Base-by-base conservation (phyloP, 2,113 vertebrate genomes). In the Mugil cephalus region DNA sequence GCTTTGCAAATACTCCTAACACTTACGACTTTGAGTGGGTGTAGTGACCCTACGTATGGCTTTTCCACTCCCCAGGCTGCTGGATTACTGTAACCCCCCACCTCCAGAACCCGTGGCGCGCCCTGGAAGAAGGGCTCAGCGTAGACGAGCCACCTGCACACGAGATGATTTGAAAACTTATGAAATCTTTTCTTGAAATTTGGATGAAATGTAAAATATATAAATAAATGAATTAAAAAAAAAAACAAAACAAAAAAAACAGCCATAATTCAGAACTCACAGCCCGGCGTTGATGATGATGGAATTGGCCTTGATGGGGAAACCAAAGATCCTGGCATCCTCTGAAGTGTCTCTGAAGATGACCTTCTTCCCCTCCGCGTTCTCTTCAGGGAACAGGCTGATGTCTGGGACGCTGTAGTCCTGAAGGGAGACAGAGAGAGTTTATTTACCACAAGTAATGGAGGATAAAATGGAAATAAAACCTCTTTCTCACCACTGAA, bases 61-160 rank as follows among this genome's bases (percentile, higher is more conserved):
- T 95, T 86, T 38, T 94, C 93, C 7, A 95, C 93, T 9, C 96
- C 95, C 97, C 96, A 99, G 8, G 95, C 91, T n/a, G 94, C 94
- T 12, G 94, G 92, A 65, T 46, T 97, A 36, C 94, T 50, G 58
- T 96, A 98, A 0, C 97, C 94, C 0, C 98, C 98, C 0, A 97
- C 95, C 87, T 99, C 98, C 85, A 99, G 82, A 38, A 98, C 92
- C 0, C 93, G 95, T 1, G 96, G 96, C 2, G 88, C 79, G 0
- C 95, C 97, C 1, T 97, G 94, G 1, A 98, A 98, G 91, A 94
- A 97, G 18, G 97, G 96, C 53, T 97, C 94, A 0, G 94, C 92
- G 46, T 94, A 99, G 15, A 99, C 88, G 40, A 99, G 89, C 97
- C 98, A 99, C 47, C 97, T 99, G 84, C 1, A 24, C 50, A 66